A percentile compares a stretch with the other conserved stretches of the same genome.
phyloP scores from a whole-genome alignment of 2,113 vertebrate genomes.

The Aythya baeri region DNA sequence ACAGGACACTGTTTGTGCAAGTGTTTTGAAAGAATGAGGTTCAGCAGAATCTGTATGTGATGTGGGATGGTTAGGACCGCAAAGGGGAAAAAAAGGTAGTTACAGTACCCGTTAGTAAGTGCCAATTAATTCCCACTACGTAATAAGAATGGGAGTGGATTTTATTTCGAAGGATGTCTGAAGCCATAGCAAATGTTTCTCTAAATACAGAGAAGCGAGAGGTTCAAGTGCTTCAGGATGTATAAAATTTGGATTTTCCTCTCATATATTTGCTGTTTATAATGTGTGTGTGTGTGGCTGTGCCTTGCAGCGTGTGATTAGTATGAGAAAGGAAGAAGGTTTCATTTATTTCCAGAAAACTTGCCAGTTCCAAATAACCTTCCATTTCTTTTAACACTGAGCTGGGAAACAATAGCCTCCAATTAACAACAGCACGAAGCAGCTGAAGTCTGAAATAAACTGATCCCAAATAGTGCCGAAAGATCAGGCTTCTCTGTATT shows the following conservation, averaged over 20 bases:
- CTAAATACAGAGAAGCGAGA: constrained; percentile 47
- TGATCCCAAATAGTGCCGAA: background rate
- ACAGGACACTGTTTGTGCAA: background rate
- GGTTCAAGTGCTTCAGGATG: constrained; percentile 57
- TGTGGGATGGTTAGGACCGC: background rate
- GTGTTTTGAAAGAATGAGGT: background rate
- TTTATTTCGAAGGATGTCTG: constrained; percentile 43
- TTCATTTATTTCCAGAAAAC: constrained; percentile 50
- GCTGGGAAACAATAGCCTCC: background rate
- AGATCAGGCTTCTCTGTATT: background rate
- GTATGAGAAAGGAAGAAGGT: constrained; percentile 39
- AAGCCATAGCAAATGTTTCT: background rate
- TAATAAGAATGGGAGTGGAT: background rate
- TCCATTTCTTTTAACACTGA: background rate
- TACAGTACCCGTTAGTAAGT: background rate
- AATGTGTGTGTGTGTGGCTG: constrained; percentile 66
- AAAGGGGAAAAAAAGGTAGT: background rate
- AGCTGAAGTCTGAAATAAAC: background rate
- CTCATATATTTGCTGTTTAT: constrained; percentile 57
- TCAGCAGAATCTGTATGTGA: background rate
- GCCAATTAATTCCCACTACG: constrained; percentile 35
- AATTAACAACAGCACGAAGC: background rate
- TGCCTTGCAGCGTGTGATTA: background rate
- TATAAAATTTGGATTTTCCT: constrained; percentile 68
- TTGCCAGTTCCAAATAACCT: constrained; percentile 23